These are phyloP conservation scores for Hapalemur alaotrensis DNA, from an alignment of 2,797 vertebrate genomes.

Conservation along the genomic window DNA sequence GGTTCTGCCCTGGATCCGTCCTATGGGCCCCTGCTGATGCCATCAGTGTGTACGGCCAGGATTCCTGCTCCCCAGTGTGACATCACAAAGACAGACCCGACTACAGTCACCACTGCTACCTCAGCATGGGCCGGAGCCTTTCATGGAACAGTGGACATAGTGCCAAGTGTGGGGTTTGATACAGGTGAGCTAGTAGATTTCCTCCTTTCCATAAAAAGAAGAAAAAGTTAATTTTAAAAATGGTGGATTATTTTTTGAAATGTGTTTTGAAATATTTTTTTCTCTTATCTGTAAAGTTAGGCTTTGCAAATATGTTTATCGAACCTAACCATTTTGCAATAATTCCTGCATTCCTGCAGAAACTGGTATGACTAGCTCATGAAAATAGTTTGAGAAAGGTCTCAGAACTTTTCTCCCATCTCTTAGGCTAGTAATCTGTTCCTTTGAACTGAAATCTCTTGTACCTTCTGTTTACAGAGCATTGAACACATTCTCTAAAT, in stretches of 20 bases:
- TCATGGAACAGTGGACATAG: slow-evolving; percentile 93
- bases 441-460: neutral
- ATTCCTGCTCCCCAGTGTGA: slow-evolving; percentile 89
- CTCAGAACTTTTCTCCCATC: neutral
- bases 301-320: neutral
- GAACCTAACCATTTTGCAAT: neutral
- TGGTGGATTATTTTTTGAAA: neutral
- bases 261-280: neutral
- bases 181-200: slow-evolving; percentile 86
- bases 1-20: slow-evolving; percentile 90
- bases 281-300: neutral
- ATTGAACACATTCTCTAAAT: neutral
- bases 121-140: slow-evolving; percentile 93
- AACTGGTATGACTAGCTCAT: slow-evolving; percentile 10
- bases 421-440: neutral
- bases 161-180: slow-evolving; percentile 90
- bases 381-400: neutral
- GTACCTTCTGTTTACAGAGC: neutral
- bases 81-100: slow-evolving; percentile 90
- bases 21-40: slow-evolving; percentile 93
- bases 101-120: slow-evolving; percentile 85
- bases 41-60: slow-evolving; percentile 88
- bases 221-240: neutral
- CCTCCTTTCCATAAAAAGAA: neutral
- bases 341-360: slow-evolving; percentile 13